These are phyloP conservation scores for Drosophila macrospina DNA, from an alignment of 2,888 invertebrate genomes.

Conservation along the genomic window DNA sequence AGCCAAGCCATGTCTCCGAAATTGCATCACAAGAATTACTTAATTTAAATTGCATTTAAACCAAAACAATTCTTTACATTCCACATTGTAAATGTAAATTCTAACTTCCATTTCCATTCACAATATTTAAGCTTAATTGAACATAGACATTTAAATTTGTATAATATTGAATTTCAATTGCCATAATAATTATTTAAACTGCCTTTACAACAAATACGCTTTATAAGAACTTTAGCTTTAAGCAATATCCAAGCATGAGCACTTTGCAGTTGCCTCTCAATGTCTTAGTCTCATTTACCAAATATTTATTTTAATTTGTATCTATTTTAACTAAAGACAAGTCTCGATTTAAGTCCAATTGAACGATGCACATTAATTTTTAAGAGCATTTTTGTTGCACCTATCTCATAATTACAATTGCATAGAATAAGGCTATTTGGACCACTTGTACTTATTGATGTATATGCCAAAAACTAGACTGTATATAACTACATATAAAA, in stretches of 20 bases:
- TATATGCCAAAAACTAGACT: conserved; percentile 69
- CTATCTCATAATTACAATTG: neutral
- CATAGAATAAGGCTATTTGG: conserved; percentile 31
- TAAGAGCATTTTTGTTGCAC: conserved; percentile 22
- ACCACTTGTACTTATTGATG: conserved; percentile 68
- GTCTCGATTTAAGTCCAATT: conserved; percentile 7
- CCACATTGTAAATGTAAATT: neutral
- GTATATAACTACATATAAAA: conserved; percentile 40
- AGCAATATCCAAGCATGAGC: conserved; percentile 17
- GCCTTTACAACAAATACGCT: conserved; percentile 32
- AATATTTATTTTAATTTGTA: conserved; percentile 36
- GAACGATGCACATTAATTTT: conserved; percentile 24
- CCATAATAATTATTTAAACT: conserved; percentile 6
- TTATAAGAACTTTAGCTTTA: conserved; percentile 33
- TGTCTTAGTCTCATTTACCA: conserved; percentile 34
- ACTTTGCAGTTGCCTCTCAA: conserved; percentile 15
- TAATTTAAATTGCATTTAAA: neutral
- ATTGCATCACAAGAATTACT: neutral
- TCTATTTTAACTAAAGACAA: conserved; percentile 3
- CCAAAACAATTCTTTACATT: neutral
- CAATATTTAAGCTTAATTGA: too few relatives aligned
- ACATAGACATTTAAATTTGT: neutral
- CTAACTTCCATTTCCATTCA: conserved; percentile 4
- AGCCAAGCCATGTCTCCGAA: neutral
- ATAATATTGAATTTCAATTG: neutral